Evolutionary conservation across 2,113 vertebrate species (phyloP), one percentile per base, ranked within the genome.

Genomic region (Alethe castanea): DNA sequence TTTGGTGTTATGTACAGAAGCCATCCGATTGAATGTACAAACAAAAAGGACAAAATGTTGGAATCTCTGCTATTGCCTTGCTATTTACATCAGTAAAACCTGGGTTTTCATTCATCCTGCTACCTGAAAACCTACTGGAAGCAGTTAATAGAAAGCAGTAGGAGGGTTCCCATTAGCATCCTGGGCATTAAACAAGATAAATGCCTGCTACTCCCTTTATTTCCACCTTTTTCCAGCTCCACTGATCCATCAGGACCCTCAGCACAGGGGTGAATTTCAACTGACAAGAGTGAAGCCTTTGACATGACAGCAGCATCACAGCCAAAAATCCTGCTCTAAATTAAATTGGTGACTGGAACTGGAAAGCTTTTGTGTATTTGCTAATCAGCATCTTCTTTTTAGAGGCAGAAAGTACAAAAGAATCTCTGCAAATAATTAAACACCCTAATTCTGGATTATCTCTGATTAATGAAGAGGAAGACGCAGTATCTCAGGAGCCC

Each of bases 381-480:
- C 90, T 95, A 95, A 96, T 96, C 87, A 96, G 61, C 57, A 84
- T 91, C 81, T 92, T 87, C 62, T 70, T 96, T 95, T 94, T 92
- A 88, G 87, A 95, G 71, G 29, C 47, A 94, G 59, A 96, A 95
- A 91, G 71, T 88, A 92, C 60, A 97, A 95, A 95, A 90, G 87
- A 93, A 95, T 95, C 89, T 95, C 81, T 91, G 90, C 74, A 97
- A 96, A 97, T 96, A 96, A 95, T 96, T 96, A 95, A 95, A 93
- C 85, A 88, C 47, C 81, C 54, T 97, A 95, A 97, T 97, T 97
- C 87, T 94, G 92, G 95, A 95, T 96, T 95, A 96, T 95, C 92
- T 94, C 91, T 96, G 92, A 95, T 96, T 96, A 96, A 80, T 96
- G 95, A 94, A 94, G 92, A 95, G 81, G 81, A 95, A 96, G 91